phyloP scores from a whole-genome alignment of 2,797 vertebrate genomes.

The Cryptoblepharus egeriae region DNA sequence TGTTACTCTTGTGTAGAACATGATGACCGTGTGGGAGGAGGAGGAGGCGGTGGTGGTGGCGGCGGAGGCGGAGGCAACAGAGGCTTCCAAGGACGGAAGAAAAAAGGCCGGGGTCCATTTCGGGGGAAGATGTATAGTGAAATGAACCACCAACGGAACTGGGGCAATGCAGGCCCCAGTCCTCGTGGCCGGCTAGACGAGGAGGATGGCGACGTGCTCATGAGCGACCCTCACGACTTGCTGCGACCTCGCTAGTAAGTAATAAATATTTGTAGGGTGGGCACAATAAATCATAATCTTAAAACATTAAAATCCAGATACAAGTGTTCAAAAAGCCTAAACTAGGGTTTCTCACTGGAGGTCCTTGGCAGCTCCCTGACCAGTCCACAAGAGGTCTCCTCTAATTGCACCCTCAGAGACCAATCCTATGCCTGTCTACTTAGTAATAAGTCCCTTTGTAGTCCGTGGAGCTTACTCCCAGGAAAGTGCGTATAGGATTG shows the following conservation, averaged over 20 bases:
- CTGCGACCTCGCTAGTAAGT: slow-evolving; percentile 74
- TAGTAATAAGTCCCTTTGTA: too few species aligned
- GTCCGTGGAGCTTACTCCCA: too few species aligned
- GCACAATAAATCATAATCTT: too few species aligned
- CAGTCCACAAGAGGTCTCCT: too few species aligned
- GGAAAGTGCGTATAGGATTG: too few species aligned
- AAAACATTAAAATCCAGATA: too few species aligned
- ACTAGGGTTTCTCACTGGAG: too few species aligned
- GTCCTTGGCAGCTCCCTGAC: too few species aligned
- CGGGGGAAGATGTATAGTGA: slow-evolving; percentile 79
- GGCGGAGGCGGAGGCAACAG: slow-evolving; percentile 44
- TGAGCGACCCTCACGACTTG: slow-evolving; percentile 83
- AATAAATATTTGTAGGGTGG: neutral
- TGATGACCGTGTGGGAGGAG: slow-evolving; percentile 84
- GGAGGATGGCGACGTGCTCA: slow-evolving; percentile 82
- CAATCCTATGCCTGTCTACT: too few species aligned
- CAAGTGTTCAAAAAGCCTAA: too few species aligned
- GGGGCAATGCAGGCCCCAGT: slow-evolving; percentile 71
- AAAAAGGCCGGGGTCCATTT: slow-evolving; percentile 82
- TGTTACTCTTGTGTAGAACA: slow-evolving; percentile 77
- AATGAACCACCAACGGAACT: slow-evolving; percentile 75
- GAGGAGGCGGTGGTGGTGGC: too few species aligned
- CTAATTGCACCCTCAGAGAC: too few species aligned
- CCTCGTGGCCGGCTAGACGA: slow-evolving; percentile 75
- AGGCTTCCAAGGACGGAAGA: slow-evolving; percentile 79